These are phyloP conservation scores for Rhinatrema bivittatum DNA, from an alignment of 2,797 vertebrate genomes.

Conservation along the genomic window DNA sequence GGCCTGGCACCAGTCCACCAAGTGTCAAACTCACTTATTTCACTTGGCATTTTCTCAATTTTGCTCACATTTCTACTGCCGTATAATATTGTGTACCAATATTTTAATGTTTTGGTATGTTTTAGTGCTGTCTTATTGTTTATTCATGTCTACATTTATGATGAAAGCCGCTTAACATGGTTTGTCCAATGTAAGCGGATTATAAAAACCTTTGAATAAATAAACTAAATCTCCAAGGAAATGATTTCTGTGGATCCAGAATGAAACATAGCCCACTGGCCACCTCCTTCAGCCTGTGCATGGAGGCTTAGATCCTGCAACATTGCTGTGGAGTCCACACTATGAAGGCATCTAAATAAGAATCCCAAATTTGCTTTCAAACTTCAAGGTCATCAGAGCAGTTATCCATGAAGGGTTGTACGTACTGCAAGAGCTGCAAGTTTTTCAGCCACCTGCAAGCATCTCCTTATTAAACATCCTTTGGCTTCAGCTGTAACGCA, in stretches of 20 bases:
- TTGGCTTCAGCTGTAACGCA: no score
- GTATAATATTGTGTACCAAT: no score
- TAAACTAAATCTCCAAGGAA: conserved; percentile 50
- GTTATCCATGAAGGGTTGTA: conserved; percentile 92
- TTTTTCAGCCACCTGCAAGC: conserved; percentile 95
- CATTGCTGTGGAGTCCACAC: conserved; percentile 83
- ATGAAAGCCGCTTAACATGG: no score
- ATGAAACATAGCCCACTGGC: conserved; percentile 88
- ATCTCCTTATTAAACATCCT: no score
- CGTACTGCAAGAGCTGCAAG: conserved; percentile 86
- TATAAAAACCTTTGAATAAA: no score
- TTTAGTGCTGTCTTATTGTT: no score
- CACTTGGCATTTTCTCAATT: no score
- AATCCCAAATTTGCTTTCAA: conserved; percentile 95
- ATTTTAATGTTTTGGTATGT: no score
- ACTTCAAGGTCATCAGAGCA: conserved; percentile 97
- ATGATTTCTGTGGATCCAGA: conserved; percentile 65
- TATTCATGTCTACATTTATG: no score
- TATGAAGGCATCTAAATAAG: conserved; percentile 94
- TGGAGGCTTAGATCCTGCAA: conserved; percentile 83
- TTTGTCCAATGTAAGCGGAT: no score
- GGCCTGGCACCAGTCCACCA: conserved; percentile 61
- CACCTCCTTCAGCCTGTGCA: conserved; percentile 79
- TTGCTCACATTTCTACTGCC: no score
- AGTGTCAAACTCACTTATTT: no score